Evolutionary conservation across 2,113 vertebrate genomes (phyloP).

Genomic region (Tapirus terrestris): DNA sequence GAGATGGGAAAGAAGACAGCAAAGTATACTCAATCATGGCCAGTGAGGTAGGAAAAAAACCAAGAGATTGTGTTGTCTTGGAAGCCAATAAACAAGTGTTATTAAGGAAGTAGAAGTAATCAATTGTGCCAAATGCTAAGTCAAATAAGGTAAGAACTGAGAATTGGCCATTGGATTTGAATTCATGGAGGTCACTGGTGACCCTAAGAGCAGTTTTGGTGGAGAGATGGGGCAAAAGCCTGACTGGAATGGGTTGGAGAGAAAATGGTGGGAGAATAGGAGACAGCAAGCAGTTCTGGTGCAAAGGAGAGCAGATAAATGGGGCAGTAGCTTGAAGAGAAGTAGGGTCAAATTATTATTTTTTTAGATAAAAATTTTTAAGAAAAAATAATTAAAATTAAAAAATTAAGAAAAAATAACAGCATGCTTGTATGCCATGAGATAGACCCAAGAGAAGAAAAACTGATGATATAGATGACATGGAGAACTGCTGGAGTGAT

Average conservation of each 20-base stretch:
- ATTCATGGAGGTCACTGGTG: background rate
- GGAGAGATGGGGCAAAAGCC: background rate
- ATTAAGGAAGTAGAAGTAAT: background rate
- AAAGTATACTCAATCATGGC: background rate
- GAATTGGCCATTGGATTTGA: background rate
- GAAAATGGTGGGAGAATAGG: background rate
- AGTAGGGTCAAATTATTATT: background rate
- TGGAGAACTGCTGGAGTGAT: background rate
- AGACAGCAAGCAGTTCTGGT: background rate
- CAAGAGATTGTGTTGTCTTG: background rate
- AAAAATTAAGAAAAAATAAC: background rate
- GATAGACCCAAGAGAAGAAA: conserved; percentile 32
- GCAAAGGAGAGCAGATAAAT: background rate
- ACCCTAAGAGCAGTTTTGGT: background rate
- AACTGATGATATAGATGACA: background rate
- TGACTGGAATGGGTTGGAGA: background rate
- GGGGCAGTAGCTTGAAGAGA: background rate
- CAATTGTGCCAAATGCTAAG: background rate
- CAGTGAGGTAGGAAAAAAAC: background rate
- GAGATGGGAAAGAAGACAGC: background rate
- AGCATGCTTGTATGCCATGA: background rate
- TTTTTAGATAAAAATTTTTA: background rate
- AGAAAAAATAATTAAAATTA: background rate
- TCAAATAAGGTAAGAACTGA: background rate
- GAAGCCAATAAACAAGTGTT: background rate